These are phyloP conservation scores for Rhodophaea formosa DNA, from an alignment of 2,888 invertebrate genomes.

Conservation along the genomic window DNA sequence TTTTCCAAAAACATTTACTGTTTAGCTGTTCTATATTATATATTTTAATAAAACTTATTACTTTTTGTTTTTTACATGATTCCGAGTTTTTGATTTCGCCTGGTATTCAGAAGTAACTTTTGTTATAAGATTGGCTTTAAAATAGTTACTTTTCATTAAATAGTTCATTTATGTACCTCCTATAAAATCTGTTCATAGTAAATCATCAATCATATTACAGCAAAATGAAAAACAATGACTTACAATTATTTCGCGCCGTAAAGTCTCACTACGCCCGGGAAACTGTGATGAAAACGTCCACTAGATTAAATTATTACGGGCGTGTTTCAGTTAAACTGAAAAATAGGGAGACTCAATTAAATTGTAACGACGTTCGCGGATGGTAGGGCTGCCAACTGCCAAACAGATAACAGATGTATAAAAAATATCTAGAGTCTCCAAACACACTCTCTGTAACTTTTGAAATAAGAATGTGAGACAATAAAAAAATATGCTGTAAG, in stretches of 20 bases:
- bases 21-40: no score
- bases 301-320: slow-evolving; percentile 15
- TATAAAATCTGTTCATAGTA: no score
- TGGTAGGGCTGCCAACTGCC: slow-evolving; percentile 1
- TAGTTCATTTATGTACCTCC: no score
- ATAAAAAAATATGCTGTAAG: no score
- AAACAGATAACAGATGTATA: not conserved
- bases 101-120: no score
- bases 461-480: not conserved
- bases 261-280: slow-evolving; percentile 6
- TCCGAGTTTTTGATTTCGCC: no score
- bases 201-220: not conserved
- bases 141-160: no score
- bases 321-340: slow-evolving; percentile 23
- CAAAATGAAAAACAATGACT: slow-evolving; percentile 7
- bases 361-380: slow-evolving; percentile 11
- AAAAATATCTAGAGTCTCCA: not conserved
- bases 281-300: slow-evolving; percentile 12
- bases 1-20: no score
- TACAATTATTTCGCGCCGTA: not conserved
- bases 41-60: no score
- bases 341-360: slow-evolving; percentile 32
- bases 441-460: no score
- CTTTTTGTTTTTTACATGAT: no score
- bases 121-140: no score